These are phyloP conservation scores for Solenodon paradoxus DNA, from an alignment of 2,113 vertebrate genomes.

Conservation along the genomic window DNA sequence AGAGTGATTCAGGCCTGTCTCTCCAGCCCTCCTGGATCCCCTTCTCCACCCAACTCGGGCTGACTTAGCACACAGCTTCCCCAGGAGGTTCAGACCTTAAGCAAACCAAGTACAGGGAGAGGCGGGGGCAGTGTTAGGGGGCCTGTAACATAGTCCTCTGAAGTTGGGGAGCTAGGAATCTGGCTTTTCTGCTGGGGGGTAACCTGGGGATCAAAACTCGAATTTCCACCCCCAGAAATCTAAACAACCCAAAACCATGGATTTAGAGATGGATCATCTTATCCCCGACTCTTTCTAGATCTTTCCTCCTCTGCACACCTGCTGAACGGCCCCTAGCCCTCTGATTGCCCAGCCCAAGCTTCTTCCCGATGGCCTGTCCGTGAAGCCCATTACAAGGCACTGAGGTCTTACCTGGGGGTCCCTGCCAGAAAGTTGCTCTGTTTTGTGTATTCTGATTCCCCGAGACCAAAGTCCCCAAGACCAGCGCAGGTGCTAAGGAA, in stretches of 20 bases:
- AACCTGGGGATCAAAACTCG: background rate
- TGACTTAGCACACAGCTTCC: background rate
- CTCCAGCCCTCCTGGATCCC: background rate
- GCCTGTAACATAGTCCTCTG: background rate
- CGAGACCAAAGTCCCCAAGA: background rate
- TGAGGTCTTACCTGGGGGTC: background rate
- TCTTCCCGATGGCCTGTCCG: background rate
- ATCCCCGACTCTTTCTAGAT: background rate
- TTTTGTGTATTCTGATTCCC: background rate
- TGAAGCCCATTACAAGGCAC: background rate
- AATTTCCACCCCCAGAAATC: background rate
- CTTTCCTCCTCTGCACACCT: background rate
- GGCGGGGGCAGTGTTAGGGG: background rate
- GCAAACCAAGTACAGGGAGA: background rate
- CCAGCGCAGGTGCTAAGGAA: background rate
- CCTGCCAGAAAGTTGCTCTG: background rate
- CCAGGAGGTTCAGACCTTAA: background rate
- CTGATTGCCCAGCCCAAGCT: accelerated
- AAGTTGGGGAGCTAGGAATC: background rate
- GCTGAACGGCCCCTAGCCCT: too few species aligned
- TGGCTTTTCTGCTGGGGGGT: background rate
- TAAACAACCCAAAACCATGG: too few species aligned
- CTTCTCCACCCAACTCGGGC: background rate
- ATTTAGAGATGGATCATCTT: background rate
- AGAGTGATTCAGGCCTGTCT: background rate